Conservation (phyloP, 2,888 invertebrate genomes). For the Euplagia quadripunctaria region DNA sequence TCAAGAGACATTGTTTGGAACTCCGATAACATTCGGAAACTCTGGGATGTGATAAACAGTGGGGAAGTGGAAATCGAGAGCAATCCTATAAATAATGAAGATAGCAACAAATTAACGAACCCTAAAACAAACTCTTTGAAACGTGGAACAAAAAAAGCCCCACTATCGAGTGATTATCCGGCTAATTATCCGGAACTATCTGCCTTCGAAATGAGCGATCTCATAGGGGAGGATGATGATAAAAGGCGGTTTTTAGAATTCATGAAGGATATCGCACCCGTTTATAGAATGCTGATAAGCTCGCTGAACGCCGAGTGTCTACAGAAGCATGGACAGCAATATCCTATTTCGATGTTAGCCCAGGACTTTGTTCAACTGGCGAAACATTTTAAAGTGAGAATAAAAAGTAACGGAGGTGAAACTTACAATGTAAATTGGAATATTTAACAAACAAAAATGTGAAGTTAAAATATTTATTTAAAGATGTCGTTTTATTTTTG, state of each 20-base stretch:
- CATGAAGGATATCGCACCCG: background rate
- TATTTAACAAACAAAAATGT: background rate
- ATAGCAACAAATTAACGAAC: too few species aligned
- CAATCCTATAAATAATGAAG: background rate
- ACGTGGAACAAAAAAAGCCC: too few species aligned
- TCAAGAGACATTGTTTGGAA: background rate
- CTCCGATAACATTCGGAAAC: background rate
- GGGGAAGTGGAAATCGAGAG: background rate
- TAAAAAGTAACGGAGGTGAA: constrained; percentile 1
- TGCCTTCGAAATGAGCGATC: background rate
- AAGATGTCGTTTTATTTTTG: too few species aligned
- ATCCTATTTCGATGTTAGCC: constrained; percentile 6
- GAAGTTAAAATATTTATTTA: too few species aligned
- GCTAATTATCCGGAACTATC: background rate
- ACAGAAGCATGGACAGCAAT: background rate
- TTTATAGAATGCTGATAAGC: constrained; percentile 1
- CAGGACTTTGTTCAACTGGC: constrained; percentile 4
- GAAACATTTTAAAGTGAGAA: background rate
- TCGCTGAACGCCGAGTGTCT: background rate
- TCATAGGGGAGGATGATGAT: background rate
- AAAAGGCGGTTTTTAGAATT: constrained; percentile 4
- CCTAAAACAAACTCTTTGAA: too few species aligned
- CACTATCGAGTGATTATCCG: background rate
- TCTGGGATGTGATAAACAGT: background rate
- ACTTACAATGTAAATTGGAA: constrained; percentile 5